phyloP scores from a whole-genome alignment of 2,888 invertebrate genomes.

The Drosophila birchii region DNA sequence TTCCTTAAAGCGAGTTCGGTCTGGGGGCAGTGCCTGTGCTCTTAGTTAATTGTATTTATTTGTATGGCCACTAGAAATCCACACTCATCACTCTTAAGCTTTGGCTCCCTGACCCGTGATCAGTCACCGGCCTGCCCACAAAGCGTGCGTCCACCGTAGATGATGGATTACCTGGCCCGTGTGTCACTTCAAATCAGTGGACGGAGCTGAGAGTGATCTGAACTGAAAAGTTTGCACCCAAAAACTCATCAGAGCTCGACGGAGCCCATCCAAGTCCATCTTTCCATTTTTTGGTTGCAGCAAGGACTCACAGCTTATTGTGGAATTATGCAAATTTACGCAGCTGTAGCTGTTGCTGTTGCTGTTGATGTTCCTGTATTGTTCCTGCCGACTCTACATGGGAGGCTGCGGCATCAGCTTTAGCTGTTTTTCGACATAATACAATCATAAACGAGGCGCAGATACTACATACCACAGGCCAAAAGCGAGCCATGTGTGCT shows the following conservation, averaged over 20 bases:
- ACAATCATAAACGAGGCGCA: conserved; percentile 44
- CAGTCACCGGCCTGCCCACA: conserved; percentile 10
- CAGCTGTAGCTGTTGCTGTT: conserved; percentile 50
- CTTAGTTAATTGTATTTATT: conserved; percentile 2
- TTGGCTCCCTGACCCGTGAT: conserved; percentile 1
- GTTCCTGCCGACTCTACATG: conserved; percentile 17
- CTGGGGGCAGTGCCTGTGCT: background rate
- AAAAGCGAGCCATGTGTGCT: background rate
- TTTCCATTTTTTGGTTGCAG: conserved; percentile 3
- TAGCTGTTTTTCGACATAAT: conserved; percentile 46
- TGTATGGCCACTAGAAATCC: background rate
- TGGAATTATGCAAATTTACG: conserved; percentile 66
- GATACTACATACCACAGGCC: conserved; percentile 13
- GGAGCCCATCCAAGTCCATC: background rate
- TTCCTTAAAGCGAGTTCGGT: background rate
- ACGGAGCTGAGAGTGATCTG: conserved; percentile 14
- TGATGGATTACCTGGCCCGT: conserved; percentile 24
- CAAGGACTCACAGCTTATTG: conserved; percentile 59
- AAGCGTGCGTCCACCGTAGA: conserved; percentile 6
- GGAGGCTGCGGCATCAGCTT: conserved; percentile 26
- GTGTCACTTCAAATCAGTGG: conserved; percentile 20
- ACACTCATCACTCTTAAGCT: conserved; percentile 8
- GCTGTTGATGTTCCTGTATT: conserved; percentile 24
- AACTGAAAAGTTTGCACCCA: conserved; percentile 27
- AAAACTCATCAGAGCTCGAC: background rate